A percentile compares a stretch with the other conserved stretches of the same genome.
Conservation (phyloP, 1,140 invertebrate genomes). For the Uloborus diversus region DNA sequence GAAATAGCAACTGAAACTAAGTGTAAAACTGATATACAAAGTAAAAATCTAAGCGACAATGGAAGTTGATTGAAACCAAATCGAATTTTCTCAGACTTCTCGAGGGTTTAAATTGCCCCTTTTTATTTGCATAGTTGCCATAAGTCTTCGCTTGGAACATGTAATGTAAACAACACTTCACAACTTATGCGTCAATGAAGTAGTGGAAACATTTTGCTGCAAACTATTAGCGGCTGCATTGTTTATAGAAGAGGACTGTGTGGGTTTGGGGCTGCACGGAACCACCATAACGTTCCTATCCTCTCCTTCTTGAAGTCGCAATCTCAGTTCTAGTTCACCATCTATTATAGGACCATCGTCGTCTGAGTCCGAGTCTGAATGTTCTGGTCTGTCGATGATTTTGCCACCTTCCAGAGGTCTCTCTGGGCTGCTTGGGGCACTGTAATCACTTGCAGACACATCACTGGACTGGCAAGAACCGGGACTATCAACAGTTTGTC, state of each 20-base stretch:
- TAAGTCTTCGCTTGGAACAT: too few species aligned
- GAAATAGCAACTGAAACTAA: too few species aligned
- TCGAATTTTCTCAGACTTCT: too few species aligned
- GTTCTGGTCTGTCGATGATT: not conserved
- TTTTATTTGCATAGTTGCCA: too few species aligned
- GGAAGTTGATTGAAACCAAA: too few species aligned
- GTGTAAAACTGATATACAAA: too few species aligned
- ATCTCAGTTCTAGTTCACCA: constrained; percentile 20
- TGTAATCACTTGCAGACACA: constrained; percentile 35
- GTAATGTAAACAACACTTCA: constrained; percentile 6
- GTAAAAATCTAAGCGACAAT: too few species aligned
- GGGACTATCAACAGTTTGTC: not conserved
- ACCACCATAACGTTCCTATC: constrained; percentile 51
- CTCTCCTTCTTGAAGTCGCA: constrained; percentile 42
- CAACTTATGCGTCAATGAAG: constrained; percentile 15
- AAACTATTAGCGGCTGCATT: constrained; percentile 6
- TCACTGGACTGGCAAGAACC: constrained; percentile 47
- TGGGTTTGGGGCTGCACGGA: constrained; percentile 15
- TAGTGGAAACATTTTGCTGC: constrained; percentile 2
- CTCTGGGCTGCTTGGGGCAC: constrained; percentile 46
- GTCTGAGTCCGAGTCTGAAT: constrained; percentile 5
- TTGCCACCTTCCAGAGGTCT: not conserved
- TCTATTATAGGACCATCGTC: not conserved
- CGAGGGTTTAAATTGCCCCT: too few species aligned
- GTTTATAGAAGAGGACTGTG: not conserved